Percentiles rank a stretch among this genome's conserved stretches.
Evolutionary conservation across 2,113 vertebrate genomes (phyloP).

Genomic region (Protobothrops mucrosquamatus): DNA sequence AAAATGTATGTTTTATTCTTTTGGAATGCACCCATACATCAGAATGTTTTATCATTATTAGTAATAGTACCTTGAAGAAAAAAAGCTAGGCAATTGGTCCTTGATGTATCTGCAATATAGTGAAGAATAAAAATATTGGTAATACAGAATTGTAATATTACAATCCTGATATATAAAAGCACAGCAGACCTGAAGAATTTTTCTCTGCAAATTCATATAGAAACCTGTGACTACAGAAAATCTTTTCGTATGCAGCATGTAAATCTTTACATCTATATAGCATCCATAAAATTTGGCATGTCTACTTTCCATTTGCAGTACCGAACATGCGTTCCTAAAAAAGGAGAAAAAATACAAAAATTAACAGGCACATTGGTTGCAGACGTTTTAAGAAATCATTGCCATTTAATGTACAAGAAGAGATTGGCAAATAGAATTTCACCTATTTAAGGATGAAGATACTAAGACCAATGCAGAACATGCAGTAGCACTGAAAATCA

Average conservation of each 20-base stretch:
- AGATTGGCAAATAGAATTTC: background rate
- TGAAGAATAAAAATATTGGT: background rate
- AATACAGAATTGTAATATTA: background rate
- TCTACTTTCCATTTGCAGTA: conserved; percentile 81
- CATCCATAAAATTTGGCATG: background rate
- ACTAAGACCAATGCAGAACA: background rate
- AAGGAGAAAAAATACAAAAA: background rate
- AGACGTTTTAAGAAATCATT: background rate
- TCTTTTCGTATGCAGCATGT: conserved; percentile 34
- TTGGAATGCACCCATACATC: background rate
- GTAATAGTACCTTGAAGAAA: background rate
- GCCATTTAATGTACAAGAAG: background rate
- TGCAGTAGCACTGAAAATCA: background rate
- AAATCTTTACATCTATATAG: conserved; percentile 49
- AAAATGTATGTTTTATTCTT: background rate
- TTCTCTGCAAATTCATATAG: background rate
- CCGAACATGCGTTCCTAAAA: conserved; percentile 82
- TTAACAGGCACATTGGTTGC: background rate
- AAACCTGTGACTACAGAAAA: conserved; percentile 39
- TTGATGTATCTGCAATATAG: background rate
- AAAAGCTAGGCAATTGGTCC: background rate
- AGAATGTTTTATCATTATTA: background rate
- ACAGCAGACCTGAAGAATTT: background rate
- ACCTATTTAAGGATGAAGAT: background rate
- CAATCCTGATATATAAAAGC: conserved; percentile 11